Base-by-base conservation (phyloP, 2,113 vertebrate species). In the Caranx melampygus region DNA sequence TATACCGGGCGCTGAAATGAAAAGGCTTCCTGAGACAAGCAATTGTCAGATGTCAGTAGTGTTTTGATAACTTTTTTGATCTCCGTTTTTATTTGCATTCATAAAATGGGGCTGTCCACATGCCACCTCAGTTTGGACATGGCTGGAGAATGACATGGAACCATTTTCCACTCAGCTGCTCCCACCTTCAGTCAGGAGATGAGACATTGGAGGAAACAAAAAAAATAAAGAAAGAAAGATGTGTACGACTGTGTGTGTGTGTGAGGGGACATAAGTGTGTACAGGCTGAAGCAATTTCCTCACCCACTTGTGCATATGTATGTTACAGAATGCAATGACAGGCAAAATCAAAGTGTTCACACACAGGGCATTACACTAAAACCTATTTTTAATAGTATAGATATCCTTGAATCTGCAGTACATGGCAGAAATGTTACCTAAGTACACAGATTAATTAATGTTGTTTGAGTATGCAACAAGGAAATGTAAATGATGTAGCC, bases 41-140 rank as follows among this genome's bases (percentile, higher is more conserved):
- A 92, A 94, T 94, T 94, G 94, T 95, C 94, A 94, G 91, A 94
- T 94, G 94, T 93, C 94, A 94, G 90, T 92, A 79, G 92, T 93
- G 93, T 94, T 94, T 94, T 93, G 89, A 93, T 94, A 93, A 94
- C 91, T 92, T 92, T 94, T 93, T 92, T 92, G 87, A 92, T 94
- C 89, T 89, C 78, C 82, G 51, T 89, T 89, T 92, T 84, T 92
- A 93, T 95, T 93, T 94, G 89, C 92, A 93, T 94, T 93, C 76
- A 91, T 88, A 83, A 91, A 92, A 87, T 18, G 47, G 73, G 82
- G 81, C 90, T 73, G 81, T 91, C 91, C 88, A 87, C 89, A 89
- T 87, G 84, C 76, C 79, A 88, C 78, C 85, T 89, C 65, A 45
- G 88, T 75, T 79, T 89, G 89, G 93, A 93, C 93, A 84, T 83